These are phyloP conservation scores for Miltochrista miniata DNA, from an alignment of 2,888 invertebrate genomes.

Conservation along the genomic window DNA sequence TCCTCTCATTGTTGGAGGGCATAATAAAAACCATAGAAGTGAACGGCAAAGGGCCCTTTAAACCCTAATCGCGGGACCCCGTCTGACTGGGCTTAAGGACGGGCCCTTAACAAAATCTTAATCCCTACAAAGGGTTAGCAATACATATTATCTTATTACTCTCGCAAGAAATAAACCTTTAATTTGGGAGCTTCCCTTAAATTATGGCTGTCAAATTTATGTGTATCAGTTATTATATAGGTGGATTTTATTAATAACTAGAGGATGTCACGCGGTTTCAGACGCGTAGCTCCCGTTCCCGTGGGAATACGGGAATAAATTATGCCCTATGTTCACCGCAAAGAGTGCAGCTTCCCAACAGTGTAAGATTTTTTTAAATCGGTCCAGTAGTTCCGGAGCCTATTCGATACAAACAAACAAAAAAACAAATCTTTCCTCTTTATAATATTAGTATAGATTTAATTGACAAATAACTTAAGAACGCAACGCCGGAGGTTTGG, in stretches of 20 bases:
- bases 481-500: too few species aligned
- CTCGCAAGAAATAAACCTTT: conserved; percentile 78
- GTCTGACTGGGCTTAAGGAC: conserved; percentile 71
- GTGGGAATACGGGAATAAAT: too few species aligned
- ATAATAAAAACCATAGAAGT: conserved; percentile 76
- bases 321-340: too few species aligned
- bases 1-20: conserved; percentile 53
- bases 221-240: not conserved
- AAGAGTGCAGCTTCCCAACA: too few species aligned
- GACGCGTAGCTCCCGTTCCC: too few species aligned
- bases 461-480: not conserved
- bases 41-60: conserved; percentile 54
- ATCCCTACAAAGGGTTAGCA: conserved; percentile 82
- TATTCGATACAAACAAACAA: too few species aligned
- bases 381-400: too few species aligned
- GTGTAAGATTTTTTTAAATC: too few species aligned
- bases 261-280: too few species aligned
- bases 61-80: conserved; percentile 62
- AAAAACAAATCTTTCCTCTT: too few species aligned
- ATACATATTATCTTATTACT: conserved; percentile 82
- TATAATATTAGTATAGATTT: too few species aligned
- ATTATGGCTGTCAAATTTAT: conserved; percentile 49
- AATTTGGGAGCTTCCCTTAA: conserved; percentile 64
- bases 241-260: not conserved
- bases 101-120: conserved; percentile 83